Evolutionary conservation across 2,113 vertebrate genomes (phyloP).

Genomic region (Eidolon helvum): DNA sequence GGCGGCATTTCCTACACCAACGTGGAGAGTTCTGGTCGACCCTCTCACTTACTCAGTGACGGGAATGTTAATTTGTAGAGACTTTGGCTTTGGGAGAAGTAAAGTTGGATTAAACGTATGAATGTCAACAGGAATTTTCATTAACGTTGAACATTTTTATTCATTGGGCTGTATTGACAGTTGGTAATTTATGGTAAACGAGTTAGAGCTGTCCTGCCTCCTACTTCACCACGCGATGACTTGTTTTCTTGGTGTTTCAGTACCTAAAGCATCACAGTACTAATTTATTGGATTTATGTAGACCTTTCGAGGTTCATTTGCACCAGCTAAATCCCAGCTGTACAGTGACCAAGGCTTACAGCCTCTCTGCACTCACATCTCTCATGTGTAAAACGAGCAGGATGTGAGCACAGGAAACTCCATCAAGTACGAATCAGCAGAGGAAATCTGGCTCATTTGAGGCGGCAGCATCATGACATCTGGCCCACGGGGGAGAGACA

Average conservation of each 20-base stretch:
- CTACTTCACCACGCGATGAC: background rate
- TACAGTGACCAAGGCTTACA: background rate
- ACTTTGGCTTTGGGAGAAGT: background rate
- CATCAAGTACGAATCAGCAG: background rate
- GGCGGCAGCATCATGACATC: background rate
- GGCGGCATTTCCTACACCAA: background rate
- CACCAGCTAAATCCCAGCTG: rapidly evolving
- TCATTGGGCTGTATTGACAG: background rate
- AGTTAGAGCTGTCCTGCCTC: background rate
- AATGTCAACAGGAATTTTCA: background rate
- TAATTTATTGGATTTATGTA: background rate
- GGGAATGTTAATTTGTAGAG: background rate
- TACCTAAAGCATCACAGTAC: background rate
- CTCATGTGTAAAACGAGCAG: background rate
- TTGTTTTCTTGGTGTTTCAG: background rate
- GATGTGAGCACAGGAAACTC: background rate
- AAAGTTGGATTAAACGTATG: background rate
- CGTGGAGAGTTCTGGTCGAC: background rate
- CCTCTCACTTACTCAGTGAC: background rate
- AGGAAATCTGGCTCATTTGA: background rate
- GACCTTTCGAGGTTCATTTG: background rate
- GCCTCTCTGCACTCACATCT: background rate
- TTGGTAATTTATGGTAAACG: background rate
- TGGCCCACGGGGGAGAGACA: background rate
- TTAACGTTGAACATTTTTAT: background rate